These are phyloP conservation scores for Brachypteracias leptosomus DNA, from an alignment of 2,113 vertebrate species.

Conservation along the genomic window DNA sequence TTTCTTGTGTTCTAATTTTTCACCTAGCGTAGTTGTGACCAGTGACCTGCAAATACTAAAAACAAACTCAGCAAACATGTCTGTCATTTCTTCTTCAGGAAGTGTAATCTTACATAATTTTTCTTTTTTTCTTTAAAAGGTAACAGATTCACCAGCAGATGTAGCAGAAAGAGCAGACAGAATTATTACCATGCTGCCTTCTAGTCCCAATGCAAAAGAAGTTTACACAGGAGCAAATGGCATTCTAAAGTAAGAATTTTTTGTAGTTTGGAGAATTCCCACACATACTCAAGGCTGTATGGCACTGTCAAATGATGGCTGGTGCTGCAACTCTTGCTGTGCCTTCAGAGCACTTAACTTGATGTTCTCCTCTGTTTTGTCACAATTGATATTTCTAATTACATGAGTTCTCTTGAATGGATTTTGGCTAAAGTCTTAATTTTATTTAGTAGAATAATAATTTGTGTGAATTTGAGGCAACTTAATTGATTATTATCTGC, in stretches of 20 bases:
- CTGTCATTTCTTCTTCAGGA: not conserved
- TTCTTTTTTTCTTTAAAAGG: slow-evolving; percentile 75
- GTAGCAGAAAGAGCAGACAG: slow-evolving; percentile 95
- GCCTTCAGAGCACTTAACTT: not conserved
- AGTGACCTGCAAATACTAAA: not conserved
- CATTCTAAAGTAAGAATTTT: slow-evolving; percentile 89
- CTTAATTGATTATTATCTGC: not conserved
- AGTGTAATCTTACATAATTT: not conserved
- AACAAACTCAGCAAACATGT: not conserved
- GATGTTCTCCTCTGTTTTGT: not conserved
- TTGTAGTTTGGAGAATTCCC: slow-evolving; percentile 6
- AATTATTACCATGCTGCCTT: slow-evolving; percentile 98
- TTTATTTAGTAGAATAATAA: not conserved
- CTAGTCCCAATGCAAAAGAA: slow-evolving; percentile 89
- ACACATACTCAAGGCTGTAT: not conserved
- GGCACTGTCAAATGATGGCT: not conserved
- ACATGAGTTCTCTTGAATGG: not conserved
- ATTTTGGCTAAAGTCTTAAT: not conserved
- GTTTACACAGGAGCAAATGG: slow-evolving; percentile 92
- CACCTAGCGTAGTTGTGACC: not conserved
- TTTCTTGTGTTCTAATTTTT: not conserved
- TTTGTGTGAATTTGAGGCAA: not conserved
- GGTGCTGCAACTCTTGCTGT: not conserved
- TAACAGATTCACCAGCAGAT: slow-evolving; percentile 91
- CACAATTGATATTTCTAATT: not conserved